Conservation (phyloP, 2,797 vertebrate genomes). For the Ptychobarbus kaznakovi region DNA sequence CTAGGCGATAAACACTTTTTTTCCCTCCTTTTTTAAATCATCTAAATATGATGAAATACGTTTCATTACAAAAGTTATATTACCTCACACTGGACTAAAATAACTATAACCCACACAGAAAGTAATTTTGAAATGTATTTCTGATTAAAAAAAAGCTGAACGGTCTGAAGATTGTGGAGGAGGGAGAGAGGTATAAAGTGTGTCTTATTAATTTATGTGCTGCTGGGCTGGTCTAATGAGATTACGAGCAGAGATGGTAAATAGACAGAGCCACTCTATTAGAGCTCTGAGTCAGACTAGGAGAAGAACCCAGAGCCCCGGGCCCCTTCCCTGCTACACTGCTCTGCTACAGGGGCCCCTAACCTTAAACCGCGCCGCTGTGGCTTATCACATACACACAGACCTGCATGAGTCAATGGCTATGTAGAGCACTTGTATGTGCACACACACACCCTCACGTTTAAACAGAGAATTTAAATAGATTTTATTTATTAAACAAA, state of each 20-base stretch:
- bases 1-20: not conserved
- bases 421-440: not conserved
- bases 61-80: not conserved
- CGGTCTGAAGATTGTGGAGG: conserved; percentile 21
- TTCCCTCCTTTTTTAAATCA: not conserved
- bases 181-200: conserved; percentile 35
- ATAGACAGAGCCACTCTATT: conserved; percentile 43
- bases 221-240: conserved; percentile 56
- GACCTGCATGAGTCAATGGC: conserved; percentile 44
- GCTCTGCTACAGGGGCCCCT: conserved; percentile 40
- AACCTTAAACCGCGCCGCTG: conserved; percentile 32
- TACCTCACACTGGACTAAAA: not conserved
- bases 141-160: conserved; percentile 4
- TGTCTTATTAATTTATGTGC: conserved; percentile 47
- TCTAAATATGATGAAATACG: not conserved
- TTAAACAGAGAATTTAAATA: conserved; percentile 16
- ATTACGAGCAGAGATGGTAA: conserved; percentile 58
- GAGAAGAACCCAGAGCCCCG: conserved; percentile 38
- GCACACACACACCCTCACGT: conserved; percentile 15
- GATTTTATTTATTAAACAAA: not conserved
- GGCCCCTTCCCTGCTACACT: conserved; percentile 28
- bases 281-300: conserved; percentile 52
- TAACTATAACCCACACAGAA: not conserved
- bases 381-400: conserved; percentile 58
- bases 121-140: conserved; percentile 21